A percentile compares a stretch with the other conserved stretches of the same genome.
These are phyloP conservation scores for Eurois occulta DNA, from an alignment of 2,888 invertebrate genomes.

Conservation along the genomic window DNA sequence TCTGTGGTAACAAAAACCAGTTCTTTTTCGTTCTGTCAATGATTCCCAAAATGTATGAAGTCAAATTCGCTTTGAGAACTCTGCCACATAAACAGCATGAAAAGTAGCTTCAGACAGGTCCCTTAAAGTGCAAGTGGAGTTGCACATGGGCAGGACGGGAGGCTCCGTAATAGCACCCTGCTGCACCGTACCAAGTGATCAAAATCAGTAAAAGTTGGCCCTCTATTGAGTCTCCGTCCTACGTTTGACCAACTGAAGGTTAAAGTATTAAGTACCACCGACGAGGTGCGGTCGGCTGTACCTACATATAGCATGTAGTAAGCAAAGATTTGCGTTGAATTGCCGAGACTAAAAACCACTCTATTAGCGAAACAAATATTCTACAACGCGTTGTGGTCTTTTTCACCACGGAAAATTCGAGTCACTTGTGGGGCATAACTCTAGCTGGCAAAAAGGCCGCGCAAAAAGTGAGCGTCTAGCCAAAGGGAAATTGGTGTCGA, in stretches of 20 bases:
- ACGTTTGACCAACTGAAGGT: not conserved
- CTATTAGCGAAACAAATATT: not conserved
- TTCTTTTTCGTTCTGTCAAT: not conserved
- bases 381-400: slow-evolving; percentile 6
- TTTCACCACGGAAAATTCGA: not conserved
- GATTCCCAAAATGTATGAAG: not conserved
- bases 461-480: not conserved
- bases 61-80: not conserved
- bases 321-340: not conserved
- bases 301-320: not conserved
- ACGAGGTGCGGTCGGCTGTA: not conserved
- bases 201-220: not conserved
- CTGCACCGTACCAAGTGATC: not conserved
- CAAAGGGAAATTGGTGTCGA: not conserved
- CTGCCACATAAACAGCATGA: not conserved
- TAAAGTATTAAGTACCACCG: not conserved
- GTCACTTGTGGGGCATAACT: not conserved
- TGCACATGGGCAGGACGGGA: not conserved
- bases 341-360: not conserved
- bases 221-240: not conserved
- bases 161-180: not conserved
- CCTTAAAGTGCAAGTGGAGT: not conserved
- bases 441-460: not conserved
- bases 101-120: not conserved
- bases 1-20: not conserved